Evolutionary conservation across 2,888 invertebrate species (phyloP).

Genomic region (Dryobota labecula): DNA sequence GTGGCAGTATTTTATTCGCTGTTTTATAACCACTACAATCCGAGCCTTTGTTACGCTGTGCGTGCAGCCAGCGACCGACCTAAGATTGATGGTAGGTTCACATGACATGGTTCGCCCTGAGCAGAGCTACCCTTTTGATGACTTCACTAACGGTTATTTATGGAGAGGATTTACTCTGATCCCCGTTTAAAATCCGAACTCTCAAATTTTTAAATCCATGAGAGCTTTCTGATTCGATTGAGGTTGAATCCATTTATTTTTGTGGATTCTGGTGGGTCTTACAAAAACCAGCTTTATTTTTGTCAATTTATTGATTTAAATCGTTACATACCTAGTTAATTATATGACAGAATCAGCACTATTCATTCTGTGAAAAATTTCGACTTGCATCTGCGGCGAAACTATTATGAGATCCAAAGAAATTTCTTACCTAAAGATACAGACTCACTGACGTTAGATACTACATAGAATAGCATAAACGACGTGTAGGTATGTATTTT

Average conservation of each 20-base stretch:
- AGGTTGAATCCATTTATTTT: constrained; percentile 29
- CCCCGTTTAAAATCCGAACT: constrained; percentile 78
- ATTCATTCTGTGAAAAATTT: not conserved
- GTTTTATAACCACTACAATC: constrained; percentile 64
- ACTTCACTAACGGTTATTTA: constrained; percentile 90
- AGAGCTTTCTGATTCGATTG: constrained; percentile 66
- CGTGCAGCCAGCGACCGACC: constrained; percentile 79
- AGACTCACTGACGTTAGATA: no score
- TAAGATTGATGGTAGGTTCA: constrained; percentile 89
- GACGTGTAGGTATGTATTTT: no score
- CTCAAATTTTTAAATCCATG: constrained; percentile 77
- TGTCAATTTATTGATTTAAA: not conserved
- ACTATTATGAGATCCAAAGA: not conserved
- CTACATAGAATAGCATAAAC: not conserved
- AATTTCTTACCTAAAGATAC: not conserved
- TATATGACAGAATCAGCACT: not conserved
- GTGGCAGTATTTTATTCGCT: constrained; percentile 64
- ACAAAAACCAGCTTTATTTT: not conserved
- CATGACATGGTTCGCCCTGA: constrained; percentile 87
- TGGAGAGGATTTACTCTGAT: constrained; percentile 84
- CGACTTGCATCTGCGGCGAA: not conserved
- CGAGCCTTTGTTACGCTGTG: constrained; percentile 72
- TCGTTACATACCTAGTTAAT: not conserved
- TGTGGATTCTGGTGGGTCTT: constrained; percentile 11
- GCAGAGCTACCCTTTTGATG: constrained; percentile 88